Base-by-base conservation (phyloP, 2,797 vertebrate species). In the Sparus aurata region DNA sequence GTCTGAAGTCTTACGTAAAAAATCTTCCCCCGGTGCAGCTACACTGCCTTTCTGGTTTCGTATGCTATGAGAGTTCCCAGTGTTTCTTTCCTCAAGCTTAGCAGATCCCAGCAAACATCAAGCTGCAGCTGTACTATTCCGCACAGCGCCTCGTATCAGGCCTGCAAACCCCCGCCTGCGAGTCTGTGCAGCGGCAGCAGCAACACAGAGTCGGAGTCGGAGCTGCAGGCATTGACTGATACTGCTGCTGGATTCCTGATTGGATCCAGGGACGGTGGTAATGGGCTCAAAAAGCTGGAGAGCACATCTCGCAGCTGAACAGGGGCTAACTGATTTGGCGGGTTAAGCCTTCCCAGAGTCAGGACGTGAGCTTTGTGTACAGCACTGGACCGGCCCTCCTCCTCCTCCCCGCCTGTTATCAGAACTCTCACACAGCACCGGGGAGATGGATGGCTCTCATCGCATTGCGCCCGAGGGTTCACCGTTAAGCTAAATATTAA, bases 251-350 rank as follows among this genome's bases (percentile, higher is more conserved):
- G 87, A 91, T 90, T 83, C 83, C 89, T 85, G 91, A 91, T 90
- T 90, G 85, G 92, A 90, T 90, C 80, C 75, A 69, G 83, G 80
- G 89, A 87, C 69, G 45, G 30, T 82, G 83, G 90, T 91, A 92
- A 92, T 91, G 92, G 85, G 86, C 89, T 90, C 89, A 85, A 77
- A 54, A 87, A 88, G 89, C 88, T 78, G 87, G 76, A 77, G 83
- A 85, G 87, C 84, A 84, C 90, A 89, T 88, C 89, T 82, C 88
- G 50, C 88, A 85, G 91, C 82, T 82, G 81, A 85, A 87, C 61
- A 38, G 61, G 41, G 46, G 66, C 79, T 85, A 90, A 94, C 86
- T 87, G 91, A 91, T 91, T 91, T 79, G 83, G 76, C 30, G 75
- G 70, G 70, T 85, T 89, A 86, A 91, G 90, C 87, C 85, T 90